These are phyloP conservation scores for Theristicus caerulescens DNA, from an alignment of 2,113 vertebrate species.

Conservation along the genomic window DNA sequence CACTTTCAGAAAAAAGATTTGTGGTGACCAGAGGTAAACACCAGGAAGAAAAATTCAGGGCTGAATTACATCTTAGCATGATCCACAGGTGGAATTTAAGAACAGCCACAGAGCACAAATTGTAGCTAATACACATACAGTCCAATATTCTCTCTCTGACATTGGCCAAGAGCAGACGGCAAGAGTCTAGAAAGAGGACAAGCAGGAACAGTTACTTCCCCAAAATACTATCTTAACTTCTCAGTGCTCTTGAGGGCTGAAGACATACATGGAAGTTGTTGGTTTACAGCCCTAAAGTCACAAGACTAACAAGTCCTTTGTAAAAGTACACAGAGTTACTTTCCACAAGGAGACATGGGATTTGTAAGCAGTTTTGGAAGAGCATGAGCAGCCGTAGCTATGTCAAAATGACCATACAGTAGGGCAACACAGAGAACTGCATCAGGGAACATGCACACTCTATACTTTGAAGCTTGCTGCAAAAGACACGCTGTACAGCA, in stretches of 20 bases:
- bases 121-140: neutral
- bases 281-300: neutral
- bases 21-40: neutral
- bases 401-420: neutral
- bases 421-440: neutral
- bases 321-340: neutral
- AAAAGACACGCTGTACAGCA: neutral
- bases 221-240: neutral
- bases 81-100: neutral
- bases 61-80: neutral
- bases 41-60: neutral
- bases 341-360: neutral
- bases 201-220: neutral
- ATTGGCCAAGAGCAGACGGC: neutral
- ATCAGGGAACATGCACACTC: accelerated
- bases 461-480: neutral
- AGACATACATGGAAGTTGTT: neutral
- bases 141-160: neutral
- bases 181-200: neutral
- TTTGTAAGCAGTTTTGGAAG: neutral
- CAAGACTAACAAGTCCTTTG: neutral
- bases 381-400: accelerated
- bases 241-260: neutral
- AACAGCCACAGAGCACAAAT: neutral
- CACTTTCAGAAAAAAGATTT: neutral